These are phyloP conservation scores for Lasioglossum marginatum DNA, from an alignment of 2,888 invertebrate species.

Conservation along the genomic window DNA sequence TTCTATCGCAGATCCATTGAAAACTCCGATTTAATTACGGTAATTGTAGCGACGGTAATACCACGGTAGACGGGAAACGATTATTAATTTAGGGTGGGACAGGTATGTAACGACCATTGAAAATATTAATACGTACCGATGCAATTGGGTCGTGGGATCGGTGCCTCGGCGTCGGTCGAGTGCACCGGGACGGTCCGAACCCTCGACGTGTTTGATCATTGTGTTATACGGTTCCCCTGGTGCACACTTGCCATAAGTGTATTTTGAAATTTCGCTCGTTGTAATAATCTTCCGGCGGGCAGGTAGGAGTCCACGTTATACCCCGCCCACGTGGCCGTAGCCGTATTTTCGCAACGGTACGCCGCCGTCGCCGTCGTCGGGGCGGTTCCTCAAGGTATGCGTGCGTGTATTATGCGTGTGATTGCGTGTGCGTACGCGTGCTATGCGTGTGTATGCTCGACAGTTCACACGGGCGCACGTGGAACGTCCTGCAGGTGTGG, in stretches of 20 bases:
- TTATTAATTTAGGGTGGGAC: not conserved
- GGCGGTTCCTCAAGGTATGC: conserved; percentile 55
- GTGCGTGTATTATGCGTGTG: conserved; percentile 32
- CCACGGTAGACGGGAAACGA: not conserved
- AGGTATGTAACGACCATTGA: conserved; percentile 2
- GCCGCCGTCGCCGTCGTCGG: conserved; percentile 44
- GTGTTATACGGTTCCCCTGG: conserved; percentile 80
- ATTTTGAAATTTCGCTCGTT: conserved; percentile 81
- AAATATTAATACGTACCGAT: conserved; percentile 70
- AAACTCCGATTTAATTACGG: not conserved
- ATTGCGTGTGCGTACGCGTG: conserved; percentile 15
- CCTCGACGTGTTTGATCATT: conserved; percentile 78
- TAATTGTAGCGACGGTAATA: not conserved
- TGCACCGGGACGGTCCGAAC: conserved; percentile 59
- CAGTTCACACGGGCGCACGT: not conserved
- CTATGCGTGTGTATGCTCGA: not conserved
- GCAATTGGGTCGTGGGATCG: conserved; percentile 57
- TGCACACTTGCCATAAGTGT: conserved; percentile 80
- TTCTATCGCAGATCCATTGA: not conserved
- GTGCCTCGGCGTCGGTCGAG: conserved; percentile 58
- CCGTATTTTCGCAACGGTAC: conserved; percentile 72
- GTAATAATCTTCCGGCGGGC: conserved; percentile 77
- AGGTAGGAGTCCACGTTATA: conserved; percentile 54
- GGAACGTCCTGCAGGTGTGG: conserved; percentile 54
- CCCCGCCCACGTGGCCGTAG: conserved; percentile 36